phyloP scores from a whole-genome alignment of 2,113 vertebrate species.

The Bos indicus region DNA sequence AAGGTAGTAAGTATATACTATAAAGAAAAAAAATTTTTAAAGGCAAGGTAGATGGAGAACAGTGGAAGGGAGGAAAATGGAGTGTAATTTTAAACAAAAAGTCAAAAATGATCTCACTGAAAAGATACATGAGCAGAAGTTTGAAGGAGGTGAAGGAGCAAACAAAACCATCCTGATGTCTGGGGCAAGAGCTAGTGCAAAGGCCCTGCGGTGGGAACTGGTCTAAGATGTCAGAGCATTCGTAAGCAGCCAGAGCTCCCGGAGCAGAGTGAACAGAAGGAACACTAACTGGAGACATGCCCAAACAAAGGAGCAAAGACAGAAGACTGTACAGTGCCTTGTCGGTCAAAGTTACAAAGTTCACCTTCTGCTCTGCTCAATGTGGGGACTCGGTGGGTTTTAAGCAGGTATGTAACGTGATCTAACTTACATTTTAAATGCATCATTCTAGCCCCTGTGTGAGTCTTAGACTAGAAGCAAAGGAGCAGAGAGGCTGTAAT shows the following conservation, averaged over 20 bases:
- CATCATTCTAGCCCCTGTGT: not conserved
- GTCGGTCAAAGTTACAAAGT: not conserved
- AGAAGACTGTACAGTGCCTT: not conserved
- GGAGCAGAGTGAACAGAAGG: not conserved
- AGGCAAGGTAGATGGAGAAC: not conserved
- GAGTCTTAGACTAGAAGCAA: not conserved
- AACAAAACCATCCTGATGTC: not conserved
- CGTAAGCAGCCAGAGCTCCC: not conserved
- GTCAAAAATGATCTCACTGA: not conserved
- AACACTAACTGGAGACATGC: not conserved
- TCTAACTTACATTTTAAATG: not conserved
- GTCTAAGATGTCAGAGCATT: rapidly evolving
- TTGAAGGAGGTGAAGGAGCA: not conserved
- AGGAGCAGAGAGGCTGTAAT: not conserved
- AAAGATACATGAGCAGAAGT: not conserved
- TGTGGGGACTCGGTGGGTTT: not conserved
- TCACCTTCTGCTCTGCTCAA: not conserved
- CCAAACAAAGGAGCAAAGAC: not conserved
- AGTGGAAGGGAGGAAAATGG: not conserved
- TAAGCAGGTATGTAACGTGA: not conserved
- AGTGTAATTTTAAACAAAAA: not conserved
- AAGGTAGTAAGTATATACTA: not conserved
- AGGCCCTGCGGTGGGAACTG: not conserved
- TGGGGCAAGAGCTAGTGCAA: not conserved
- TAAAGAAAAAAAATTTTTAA: not conserved